phyloP scores from a whole-genome alignment of 2,888 invertebrate species.

The Trachelus iudaicus region DNA sequence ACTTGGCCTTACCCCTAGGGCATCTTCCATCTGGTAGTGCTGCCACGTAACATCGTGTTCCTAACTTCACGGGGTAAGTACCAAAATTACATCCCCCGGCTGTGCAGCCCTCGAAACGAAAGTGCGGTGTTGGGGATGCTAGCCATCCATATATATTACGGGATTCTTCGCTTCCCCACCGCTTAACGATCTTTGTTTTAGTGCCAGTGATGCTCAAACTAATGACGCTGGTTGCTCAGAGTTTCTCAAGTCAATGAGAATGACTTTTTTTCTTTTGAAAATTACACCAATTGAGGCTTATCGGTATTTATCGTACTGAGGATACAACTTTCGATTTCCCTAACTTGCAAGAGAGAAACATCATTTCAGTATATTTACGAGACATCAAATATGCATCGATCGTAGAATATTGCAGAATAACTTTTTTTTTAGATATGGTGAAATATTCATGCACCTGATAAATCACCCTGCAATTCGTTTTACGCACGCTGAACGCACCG shows the following conservation, averaged over 20 bases:
- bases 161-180: constrained; percentile 47
- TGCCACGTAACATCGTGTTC: constrained; percentile 58
- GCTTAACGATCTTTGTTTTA: constrained; percentile 58
- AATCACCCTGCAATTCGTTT: background rate
- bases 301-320: background rate
- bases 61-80: constrained; percentile 54
- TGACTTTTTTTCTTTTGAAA: background rate
- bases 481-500: background rate
- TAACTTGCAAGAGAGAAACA: background rate
- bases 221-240: constrained; percentile 3
- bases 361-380: background rate
- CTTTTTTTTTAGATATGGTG: background rate
- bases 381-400: background rate
- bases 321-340: background rate
- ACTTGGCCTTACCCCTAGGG: constrained; percentile 36
- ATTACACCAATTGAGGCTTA: background rate
- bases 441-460: background rate
- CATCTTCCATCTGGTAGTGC: constrained; percentile 52
- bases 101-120: constrained; percentile 45
- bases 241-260: background rate
- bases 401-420: background rate
- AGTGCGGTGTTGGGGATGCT: constrained; percentile 42
- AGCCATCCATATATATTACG: constrained; percentile 52
- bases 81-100: constrained; percentile 54
- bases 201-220: constrained; percentile 44